Evolutionary conservation across 2,888 invertebrate genomes (phyloP).

Genomic region (Celastrina argiolus): DNA sequence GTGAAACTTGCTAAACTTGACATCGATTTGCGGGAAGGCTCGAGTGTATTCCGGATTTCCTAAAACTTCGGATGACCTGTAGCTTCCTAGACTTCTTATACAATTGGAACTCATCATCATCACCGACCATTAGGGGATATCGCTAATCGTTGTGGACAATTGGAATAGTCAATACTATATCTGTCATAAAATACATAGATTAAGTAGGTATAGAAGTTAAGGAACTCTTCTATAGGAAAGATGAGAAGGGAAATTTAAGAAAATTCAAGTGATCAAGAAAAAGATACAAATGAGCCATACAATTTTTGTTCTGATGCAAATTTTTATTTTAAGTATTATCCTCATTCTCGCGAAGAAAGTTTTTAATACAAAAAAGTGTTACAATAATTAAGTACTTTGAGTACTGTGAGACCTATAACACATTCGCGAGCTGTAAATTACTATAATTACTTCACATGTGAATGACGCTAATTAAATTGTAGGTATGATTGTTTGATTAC

Average conservation of each 20-base stretch:
- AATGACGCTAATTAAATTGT: conserved; percentile 9
- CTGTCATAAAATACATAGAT: too few relatives aligned
- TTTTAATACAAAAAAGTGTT: conserved; percentile 8
- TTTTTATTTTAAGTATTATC: background rate
- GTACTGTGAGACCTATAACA: background rate
- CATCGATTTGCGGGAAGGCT: conserved; percentile 15
- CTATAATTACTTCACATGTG: conserved; percentile 8
- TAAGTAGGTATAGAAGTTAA: too few relatives aligned
- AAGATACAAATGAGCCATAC: background rate
- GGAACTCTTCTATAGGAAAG: too few relatives aligned
- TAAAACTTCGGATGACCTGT: background rate
- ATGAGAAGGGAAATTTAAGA: too few relatives aligned
- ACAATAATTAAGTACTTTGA: background rate
- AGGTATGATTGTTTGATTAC: conserved; percentile 6
- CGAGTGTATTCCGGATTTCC: conserved; percentile 1
- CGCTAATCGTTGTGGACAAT: too few relatives aligned
- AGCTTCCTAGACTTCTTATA: background rate
- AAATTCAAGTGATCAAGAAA: too few relatives aligned
- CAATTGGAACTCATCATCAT: background rate
- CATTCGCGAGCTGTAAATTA: conserved; percentile 6
- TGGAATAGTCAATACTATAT: too few relatives aligned
- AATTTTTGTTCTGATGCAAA: background rate
- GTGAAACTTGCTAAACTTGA: conserved; percentile 27
- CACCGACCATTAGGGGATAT: too few relatives aligned
- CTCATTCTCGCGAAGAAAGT: conserved; percentile 10